Evolutionary conservation across 1,140 invertebrate genomes (phyloP).

Genomic region (Paraescarpia echinospica): DNA sequence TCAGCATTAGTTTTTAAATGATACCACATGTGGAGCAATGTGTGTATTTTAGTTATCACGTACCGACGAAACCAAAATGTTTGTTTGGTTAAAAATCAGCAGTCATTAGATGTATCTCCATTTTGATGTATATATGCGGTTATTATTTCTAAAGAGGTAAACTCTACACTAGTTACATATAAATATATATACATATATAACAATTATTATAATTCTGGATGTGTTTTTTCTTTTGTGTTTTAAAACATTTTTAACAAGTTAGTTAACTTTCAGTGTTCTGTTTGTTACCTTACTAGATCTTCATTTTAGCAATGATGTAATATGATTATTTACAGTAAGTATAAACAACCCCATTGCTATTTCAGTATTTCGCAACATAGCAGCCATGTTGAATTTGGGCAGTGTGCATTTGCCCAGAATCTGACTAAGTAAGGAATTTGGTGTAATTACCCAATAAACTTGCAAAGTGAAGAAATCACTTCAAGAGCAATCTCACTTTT

Average conservation of each 20-base stretch:
- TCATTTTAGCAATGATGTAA: background rate
- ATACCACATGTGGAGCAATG: background rate
- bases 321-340: background rate
- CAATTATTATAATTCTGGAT: background rate
- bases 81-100: no score
- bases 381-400: background rate
- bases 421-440: background rate
- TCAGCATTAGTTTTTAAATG: background rate
- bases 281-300: background rate
- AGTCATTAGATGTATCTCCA: no score
- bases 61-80: no score
- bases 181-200: no score
- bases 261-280: background rate
- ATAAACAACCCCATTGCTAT: background rate
- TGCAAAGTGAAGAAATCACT: background rate
- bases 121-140: no score
- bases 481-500: background rate
- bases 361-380: background rate
- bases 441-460: background rate
- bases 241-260: background rate
- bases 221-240: background rate
- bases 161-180: no score
- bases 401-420: background rate
- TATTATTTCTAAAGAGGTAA: no score
- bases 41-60: background rate